Evolutionary conservation across 1,140 invertebrate species (phyloP), one percentile per base, ranked within the genome.

Genomic region (Bombyx mandarina): DNA sequence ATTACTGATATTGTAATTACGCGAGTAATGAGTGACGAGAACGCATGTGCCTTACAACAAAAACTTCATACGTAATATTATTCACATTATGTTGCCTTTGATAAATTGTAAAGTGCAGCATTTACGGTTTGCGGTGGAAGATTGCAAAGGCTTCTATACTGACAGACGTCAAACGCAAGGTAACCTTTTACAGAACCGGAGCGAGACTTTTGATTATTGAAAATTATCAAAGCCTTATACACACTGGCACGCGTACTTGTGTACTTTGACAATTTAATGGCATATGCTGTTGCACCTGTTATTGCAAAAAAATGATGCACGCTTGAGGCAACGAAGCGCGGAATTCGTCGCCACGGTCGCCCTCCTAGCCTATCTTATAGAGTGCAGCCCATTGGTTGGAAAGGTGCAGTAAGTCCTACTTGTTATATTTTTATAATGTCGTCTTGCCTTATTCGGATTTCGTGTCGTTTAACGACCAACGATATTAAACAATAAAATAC

Each of bases 251-350:
- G 59, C 61, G 63, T 78, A 67, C 63, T 67, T 73, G 75, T 78
- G 69, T 66, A 79, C 79, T 82, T 84, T 85, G 83, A 85, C 79
- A 86, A 81, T 85, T 83, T 86, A 85, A 86, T 82, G 82, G 79
- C 83, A 86, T 83, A 83, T 86, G 82, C 73, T 67, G 69, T 47
- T 69, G 73, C 83, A 86, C 83, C 83, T 86, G 83, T 80, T 68
- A 46, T 60, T 82, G 79, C 80, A 86, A 86, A 86, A 86, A 84
- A 75, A 78, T 82, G 71, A 75, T 67, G 71, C 81, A 82, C 75
- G 83, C 79, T 84, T 83, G 77, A 77, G 77, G 79, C 80, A 65
- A 71, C 63, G 78, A 73, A 77, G 78, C 72, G 76, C 66, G 76
- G 81, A 80, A 86, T 86, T 82, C 79, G 83, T 83, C 82, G 79